Evolutionary conservation across 2,888 invertebrate genomes (phyloP).

Genomic region (Polia nebulosa): DNA sequence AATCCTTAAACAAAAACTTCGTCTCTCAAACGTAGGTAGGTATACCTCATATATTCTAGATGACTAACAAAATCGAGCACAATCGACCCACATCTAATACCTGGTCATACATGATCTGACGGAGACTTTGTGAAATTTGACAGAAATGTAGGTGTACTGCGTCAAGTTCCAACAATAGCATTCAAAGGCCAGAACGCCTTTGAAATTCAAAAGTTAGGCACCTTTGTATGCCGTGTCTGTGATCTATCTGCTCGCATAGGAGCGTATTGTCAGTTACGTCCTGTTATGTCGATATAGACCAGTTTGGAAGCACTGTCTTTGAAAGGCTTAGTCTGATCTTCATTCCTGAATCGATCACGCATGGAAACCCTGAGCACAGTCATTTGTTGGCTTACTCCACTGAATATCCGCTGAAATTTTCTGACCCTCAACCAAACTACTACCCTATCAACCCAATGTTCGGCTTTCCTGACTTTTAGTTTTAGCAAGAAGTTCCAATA

Average conservation of each 20-base stretch:
- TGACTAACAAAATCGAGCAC: not conserved
- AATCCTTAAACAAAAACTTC: not conserved
- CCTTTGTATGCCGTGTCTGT: slow-evolving; percentile 30
- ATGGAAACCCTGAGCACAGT: too few relatives aligned
- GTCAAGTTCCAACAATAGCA: slow-evolving; percentile 23
- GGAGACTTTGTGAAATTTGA: slow-evolving; percentile 37
- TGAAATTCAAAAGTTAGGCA: slow-evolving; percentile 49
- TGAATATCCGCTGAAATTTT: not conserved
- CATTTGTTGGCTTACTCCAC: not conserved
- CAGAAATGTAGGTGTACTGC: slow-evolving; percentile 14
- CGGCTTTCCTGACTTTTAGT: not conserved
- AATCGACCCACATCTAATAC: not conserved
- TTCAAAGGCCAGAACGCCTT: slow-evolving; percentile 33
- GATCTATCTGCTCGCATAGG: slow-evolving; percentile 2
- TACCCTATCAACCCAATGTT: not conserved
- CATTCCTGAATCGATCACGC: too few relatives aligned
- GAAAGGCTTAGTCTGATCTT: not conserved
- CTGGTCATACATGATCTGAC: slow-evolving; percentile 16
- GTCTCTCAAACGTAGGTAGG: not conserved
- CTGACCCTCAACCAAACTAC: not conserved
- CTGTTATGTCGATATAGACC: not conserved
- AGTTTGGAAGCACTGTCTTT: not conserved
- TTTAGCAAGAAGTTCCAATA: too few relatives aligned
- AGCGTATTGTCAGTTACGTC: not conserved
- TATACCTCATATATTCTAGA: not conserved